Percentiles rank a stretch among this genome's conserved stretches.
Conservation (phyloP, 1,140 invertebrate genomes). For the Sarcophaga bullata region DNA sequence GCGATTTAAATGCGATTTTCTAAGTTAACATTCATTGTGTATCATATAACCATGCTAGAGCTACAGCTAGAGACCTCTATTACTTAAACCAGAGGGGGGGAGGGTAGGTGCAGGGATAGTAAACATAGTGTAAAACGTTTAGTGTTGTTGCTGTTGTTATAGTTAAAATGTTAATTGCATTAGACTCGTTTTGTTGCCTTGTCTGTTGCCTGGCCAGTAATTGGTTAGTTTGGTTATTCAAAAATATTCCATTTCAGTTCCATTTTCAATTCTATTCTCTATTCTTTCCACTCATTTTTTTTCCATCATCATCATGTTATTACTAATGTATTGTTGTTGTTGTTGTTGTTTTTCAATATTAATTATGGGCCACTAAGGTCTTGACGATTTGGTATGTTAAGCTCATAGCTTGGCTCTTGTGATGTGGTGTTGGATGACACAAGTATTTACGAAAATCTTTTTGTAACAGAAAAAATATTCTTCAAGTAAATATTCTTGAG, state of each 20-base stretch:
- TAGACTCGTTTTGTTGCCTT: not conserved
- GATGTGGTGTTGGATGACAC: not conserved
- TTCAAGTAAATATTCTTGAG: too few species aligned
- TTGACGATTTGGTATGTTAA: not conserved
- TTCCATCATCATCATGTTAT: too few species aligned
- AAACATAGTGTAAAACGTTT: not conserved
- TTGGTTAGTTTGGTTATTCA: too few species aligned
- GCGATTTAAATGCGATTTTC: not conserved
- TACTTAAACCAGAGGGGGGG: too few species aligned
- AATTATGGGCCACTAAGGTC: slow-evolving; percentile 13
- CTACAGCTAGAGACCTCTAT: too few species aligned
- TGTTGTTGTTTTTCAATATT: not conserved
- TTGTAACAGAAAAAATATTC: too few species aligned
- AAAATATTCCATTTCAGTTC: too few species aligned
- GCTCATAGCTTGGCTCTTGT: not conserved
- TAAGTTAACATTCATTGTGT: not conserved
- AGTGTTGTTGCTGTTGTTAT: not conserved
- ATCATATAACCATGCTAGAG: too few species aligned
- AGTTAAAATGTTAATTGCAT: not conserved
- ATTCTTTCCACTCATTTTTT: too few species aligned
- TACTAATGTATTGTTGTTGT: not conserved
- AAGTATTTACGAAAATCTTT: not conserved
- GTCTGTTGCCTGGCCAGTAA: too few species aligned
- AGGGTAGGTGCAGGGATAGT: too few species aligned
- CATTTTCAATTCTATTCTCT: too few species aligned